A percentile compares a stretch with the other conserved stretches of the same genome.
phyloP scores from a whole-genome alignment of 2,888 invertebrate species.

The Caenorhabditis macrosperma region DNA sequence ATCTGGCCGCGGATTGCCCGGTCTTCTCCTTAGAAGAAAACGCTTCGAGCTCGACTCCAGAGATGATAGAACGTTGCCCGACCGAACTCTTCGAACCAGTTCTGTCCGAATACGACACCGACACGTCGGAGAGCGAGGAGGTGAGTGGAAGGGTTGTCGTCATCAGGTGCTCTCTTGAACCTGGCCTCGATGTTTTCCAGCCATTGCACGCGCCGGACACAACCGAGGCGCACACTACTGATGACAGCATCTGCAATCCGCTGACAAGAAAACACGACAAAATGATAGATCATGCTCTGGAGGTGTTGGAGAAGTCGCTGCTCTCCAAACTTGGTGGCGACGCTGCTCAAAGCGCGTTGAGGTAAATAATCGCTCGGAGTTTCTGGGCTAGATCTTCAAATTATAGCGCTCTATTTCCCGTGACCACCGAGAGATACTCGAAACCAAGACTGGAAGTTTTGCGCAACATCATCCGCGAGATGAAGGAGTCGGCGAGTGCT shows the following conservation, averaged over 20 bases:
- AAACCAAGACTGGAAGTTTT: neutral
- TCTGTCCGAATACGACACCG: neutral
- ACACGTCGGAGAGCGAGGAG: neutral
- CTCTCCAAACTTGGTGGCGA: neutral
- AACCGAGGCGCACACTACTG: too few species aligned
- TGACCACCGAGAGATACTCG: too few species aligned
- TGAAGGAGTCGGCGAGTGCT: neutral
- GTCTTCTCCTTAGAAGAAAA: neutral
- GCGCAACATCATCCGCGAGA: neutral
- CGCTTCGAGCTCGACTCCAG: neutral
- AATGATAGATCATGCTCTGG: neutral
- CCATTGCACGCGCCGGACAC: too few species aligned
- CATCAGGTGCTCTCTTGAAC: too few species aligned
- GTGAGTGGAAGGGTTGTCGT: too few species aligned
- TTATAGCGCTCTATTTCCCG: neutral
- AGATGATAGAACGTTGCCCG: neutral
- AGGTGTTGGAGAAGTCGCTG: neutral
- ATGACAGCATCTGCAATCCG: neutral
- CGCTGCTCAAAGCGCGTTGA: too few species aligned
- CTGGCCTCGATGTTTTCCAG: too few species aligned
- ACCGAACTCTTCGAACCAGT: neutral
- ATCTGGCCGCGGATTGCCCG: slow-evolving; percentile 1
- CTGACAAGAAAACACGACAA: neutral
- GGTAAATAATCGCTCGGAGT: neutral
- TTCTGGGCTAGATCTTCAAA: neutral